phyloP scores from a whole-genome alignment of 2,888 invertebrate species.

The Danaus chrysippus region DNA sequence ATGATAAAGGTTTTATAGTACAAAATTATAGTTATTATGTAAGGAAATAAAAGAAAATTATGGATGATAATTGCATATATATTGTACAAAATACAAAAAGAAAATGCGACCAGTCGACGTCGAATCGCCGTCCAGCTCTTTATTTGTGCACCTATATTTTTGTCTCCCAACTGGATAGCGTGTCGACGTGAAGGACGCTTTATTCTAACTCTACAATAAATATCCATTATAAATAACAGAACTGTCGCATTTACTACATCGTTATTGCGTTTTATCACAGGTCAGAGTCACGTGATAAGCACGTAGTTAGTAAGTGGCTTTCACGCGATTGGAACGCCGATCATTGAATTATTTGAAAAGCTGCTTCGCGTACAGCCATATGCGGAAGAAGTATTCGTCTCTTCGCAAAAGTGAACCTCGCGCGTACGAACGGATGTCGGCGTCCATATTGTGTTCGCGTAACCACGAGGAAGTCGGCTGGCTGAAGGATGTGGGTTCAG shows the following conservation, averaged over 20 bases:
- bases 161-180: slow-evolving; percentile 23
- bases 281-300: slow-evolving; percentile 36
- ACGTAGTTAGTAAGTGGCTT: slow-evolving; percentile 46
- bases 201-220: slow-evolving; percentile 8
- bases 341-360: slow-evolving; percentile 82
- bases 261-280: slow-evolving; percentile 67
- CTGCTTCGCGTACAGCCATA: slow-evolving; percentile 93
- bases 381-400: slow-evolving; percentile 97
- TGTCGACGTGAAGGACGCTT: slow-evolving; percentile 4
- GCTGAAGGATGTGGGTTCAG: slow-evolving; percentile 91
- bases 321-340: slow-evolving; percentile 10
- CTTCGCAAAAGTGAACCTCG: slow-evolving; percentile 88
- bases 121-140: slow-evolving; percentile 3
- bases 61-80: slow-evolving; percentile 11
- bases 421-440: slow-evolving; percentile 94
- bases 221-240: slow-evolving; percentile 7
- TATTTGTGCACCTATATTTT: slow-evolving; percentile 29
- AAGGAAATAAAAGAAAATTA: neutral
- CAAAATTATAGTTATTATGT: too few relatives aligned
- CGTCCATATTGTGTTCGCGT: slow-evolving; percentile 95
- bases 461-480: slow-evolving; percentile 97
- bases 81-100: slow-evolving; percentile 9
- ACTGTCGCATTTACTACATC: slow-evolving; percentile 1
- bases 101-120: slow-evolving; percentile 7
- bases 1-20: too few relatives aligned